These are phyloP conservation scores for Myotis pilosus DNA, from an alignment of 2,797 vertebrate genomes.

Conservation along the genomic window DNA sequence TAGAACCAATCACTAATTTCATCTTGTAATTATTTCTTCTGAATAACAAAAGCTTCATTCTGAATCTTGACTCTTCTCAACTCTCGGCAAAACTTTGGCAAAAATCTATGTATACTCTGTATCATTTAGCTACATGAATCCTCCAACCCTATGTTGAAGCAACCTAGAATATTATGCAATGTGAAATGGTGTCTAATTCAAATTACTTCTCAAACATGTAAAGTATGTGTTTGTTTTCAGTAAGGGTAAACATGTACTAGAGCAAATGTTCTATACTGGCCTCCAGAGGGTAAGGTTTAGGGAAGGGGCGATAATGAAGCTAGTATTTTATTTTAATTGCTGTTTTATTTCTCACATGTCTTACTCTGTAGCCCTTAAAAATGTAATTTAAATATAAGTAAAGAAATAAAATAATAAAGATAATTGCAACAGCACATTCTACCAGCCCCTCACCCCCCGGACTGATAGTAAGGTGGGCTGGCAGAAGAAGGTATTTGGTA, in stretches of 20 bases:
- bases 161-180: not conserved
- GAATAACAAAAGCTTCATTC: not conserved
- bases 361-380: not conserved
- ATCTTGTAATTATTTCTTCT: not conserved
- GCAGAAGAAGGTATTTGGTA: not conserved
- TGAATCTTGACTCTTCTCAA: not conserved
- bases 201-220: not conserved
- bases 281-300: not conserved
- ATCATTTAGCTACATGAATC: not conserved
- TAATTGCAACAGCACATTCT: not conserved
- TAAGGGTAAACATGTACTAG: not conserved
- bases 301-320: not conserved
- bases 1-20: not conserved
- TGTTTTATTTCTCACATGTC: not conserved
- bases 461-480: not conserved
- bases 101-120: not conserved
- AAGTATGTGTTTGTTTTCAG: not conserved
- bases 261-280: not conserved
- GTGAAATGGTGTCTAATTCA: not conserved
- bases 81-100: not conserved
- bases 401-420: not conserved
- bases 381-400: not conserved
- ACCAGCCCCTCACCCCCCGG: not conserved
- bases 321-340: slow-evolving; percentile 1
- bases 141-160: not conserved